These are phyloP conservation scores for Thamnophis sirtalis DNA, from an alignment of 2,113 vertebrate genomes.

Conservation along the genomic window DNA sequence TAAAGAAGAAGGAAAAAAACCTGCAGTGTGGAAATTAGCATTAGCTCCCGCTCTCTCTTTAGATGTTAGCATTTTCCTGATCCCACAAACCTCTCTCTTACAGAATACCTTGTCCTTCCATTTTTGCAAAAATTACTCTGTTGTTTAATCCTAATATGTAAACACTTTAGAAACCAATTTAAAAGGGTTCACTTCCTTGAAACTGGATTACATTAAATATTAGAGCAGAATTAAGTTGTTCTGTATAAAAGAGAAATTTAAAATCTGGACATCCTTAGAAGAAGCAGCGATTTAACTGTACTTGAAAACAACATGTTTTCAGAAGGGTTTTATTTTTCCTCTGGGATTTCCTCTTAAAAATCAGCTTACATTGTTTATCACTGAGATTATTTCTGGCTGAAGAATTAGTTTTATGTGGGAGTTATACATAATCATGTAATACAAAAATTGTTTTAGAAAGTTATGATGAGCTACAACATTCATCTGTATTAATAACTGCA, in stretches of 20 bases:
- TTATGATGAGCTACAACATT: background rate
- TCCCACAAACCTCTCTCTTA: background rate
- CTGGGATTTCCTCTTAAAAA: slow-evolving; percentile 6
- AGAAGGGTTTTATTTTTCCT: background rate
- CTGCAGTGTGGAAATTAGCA: background rate
- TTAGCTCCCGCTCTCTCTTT: background rate
- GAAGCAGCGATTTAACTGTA: background rate
- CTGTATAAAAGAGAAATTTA: background rate
- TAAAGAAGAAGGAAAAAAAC: background rate
- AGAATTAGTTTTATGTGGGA: background rate
- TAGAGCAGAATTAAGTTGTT: background rate
- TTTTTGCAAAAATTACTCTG: background rate
- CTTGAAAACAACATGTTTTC: slow-evolving; percentile 5
- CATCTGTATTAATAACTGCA: background rate
- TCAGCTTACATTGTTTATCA: background rate
- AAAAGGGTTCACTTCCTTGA: background rate
- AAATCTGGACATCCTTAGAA: background rate
- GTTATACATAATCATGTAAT: background rate
- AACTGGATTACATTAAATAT: background rate
- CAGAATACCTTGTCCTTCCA: background rate
- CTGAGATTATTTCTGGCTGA: background rate
- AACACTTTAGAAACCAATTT: background rate
- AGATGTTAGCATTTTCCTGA: background rate
- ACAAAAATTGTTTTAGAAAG: background rate
- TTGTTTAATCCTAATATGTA: background rate